A percentile compares a stretch with the other conserved stretches of the same genome.
These are phyloP conservation scores for Phataginus tetradactyla DNA, from an alignment of 2,797 vertebrate genomes.

Conservation along the genomic window DNA sequence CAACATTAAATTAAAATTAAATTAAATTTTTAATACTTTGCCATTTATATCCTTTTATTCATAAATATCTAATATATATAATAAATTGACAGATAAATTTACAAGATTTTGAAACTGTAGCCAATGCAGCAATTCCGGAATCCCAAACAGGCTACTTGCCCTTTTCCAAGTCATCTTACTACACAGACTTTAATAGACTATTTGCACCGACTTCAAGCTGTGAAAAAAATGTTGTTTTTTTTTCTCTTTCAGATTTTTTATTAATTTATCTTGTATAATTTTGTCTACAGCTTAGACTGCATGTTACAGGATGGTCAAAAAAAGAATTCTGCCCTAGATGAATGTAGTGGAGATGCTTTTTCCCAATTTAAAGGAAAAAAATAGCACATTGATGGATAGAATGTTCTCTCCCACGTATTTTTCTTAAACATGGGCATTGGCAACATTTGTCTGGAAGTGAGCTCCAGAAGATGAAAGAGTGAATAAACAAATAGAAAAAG, in stretches of 20 bases:
- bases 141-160: not conserved
- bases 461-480: slow-evolving; percentile 19
- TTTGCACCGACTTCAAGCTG: not conserved
- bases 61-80: not conserved
- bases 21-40: not conserved
- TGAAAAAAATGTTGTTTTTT: not conserved
- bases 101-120: not conserved
- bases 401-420: not conserved
- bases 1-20: not conserved
- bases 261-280: not conserved
- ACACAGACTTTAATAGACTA: not conserved
- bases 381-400: not conserved
- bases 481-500: not conserved
- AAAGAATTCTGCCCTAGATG: not conserved
- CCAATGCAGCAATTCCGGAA: not conserved
- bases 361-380: not conserved
- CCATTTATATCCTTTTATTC: not conserved
- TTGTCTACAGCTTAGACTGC: not conserved
- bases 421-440: not conserved
- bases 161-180: not conserved
- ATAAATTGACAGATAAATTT: not conserved
- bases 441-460: not conserved
- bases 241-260: not conserved
- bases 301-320: not conserved
- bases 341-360: not conserved